Base-by-base conservation (phyloP, 1,140 invertebrate species). In the Tetragonula clypearis region DNA sequence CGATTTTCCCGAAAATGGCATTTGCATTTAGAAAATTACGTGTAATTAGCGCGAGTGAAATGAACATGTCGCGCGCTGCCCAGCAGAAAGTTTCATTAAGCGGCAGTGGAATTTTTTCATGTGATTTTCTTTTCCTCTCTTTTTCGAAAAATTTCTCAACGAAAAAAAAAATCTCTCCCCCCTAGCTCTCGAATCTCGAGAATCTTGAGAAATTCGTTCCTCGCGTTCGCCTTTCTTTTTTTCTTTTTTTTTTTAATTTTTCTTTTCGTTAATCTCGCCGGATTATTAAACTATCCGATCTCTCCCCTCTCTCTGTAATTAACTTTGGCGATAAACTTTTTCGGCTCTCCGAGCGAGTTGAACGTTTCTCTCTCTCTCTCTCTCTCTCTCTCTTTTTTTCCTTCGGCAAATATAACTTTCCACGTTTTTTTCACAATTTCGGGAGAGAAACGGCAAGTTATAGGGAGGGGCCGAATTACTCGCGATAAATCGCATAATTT, bases 1-100 rank as follows among this genome's bases (percentile, higher is more conserved):
- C 74, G 65, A 69, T 60, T 71, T 30, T 15, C 82, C 30, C 35
- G 65, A 30, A 30, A 30, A 30, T 30, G 19, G 60, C 62, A 79
- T 84, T 84, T 79, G 82, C 82, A 84, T 79, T 79, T 53, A 53
- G 75, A 79, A 79, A 71, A 84, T 84, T 69, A 84, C n/a, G 23
- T 49, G 76, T 71, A 77, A 77, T 84, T 84, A 79, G 35, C 76
- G 55, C 15, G 82, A 30, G 58, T 49, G 66, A 79, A 79, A 60
- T 35, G 56, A 84, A 84, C 49, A 26, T 23, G 41, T 58, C 21
- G 62, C 74, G 55, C 8, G 30, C 17, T 30, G 30, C 30, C 41
- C 15, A 21, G 60, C 49, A 21, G 56, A 62, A 68, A 75, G 62
- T 68, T 77, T 30, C 62, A 79, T 79, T 79, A 79, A 30, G 77